phyloP scores from a whole-genome alignment of 2,888 invertebrate species.

The Mythimna loreyi region DNA sequence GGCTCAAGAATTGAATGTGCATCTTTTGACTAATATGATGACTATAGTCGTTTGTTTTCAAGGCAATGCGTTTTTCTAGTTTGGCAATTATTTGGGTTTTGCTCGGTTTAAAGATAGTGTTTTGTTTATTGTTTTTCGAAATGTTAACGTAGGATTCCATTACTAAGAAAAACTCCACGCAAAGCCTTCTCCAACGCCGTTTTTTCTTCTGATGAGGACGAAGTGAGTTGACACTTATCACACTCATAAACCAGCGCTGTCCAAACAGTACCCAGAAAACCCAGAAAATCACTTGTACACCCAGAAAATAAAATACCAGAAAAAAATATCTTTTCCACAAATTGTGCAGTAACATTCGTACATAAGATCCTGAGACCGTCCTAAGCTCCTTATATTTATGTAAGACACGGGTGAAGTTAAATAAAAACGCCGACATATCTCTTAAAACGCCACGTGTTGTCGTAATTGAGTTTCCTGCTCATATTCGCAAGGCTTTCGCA shows the following conservation, averaged over 20 bases:
- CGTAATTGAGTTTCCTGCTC: constrained; percentile 62
- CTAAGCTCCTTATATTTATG: constrained; percentile 59
- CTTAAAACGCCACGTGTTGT: constrained; percentile 42
- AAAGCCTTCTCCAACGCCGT: background rate
- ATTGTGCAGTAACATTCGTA: constrained; percentile 45
- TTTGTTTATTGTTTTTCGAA: no score
- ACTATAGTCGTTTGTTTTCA: no score
- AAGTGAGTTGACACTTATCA: background rate
- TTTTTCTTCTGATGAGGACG: background rate
- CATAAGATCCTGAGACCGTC: constrained; percentile 17
- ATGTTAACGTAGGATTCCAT: no score
- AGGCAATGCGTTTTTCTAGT: no score
- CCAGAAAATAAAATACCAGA: constrained; percentile 15
- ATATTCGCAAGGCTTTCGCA: constrained; percentile 39
- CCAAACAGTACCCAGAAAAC: background rate
- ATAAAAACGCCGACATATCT: constrained; percentile 64
- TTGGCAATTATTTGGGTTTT: no score
- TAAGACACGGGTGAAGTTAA: constrained; percentile 54
- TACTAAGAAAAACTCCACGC: no score
- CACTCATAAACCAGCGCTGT: background rate
- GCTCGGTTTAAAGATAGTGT: no score
- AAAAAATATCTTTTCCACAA: constrained; percentile 41
- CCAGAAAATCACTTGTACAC: constrained; percentile 16
- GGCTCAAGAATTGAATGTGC: no score
- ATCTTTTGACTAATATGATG: no score